phyloP scores from a whole-genome alignment of 2,797 vertebrate genomes.

The Capromys pilorides region DNA sequence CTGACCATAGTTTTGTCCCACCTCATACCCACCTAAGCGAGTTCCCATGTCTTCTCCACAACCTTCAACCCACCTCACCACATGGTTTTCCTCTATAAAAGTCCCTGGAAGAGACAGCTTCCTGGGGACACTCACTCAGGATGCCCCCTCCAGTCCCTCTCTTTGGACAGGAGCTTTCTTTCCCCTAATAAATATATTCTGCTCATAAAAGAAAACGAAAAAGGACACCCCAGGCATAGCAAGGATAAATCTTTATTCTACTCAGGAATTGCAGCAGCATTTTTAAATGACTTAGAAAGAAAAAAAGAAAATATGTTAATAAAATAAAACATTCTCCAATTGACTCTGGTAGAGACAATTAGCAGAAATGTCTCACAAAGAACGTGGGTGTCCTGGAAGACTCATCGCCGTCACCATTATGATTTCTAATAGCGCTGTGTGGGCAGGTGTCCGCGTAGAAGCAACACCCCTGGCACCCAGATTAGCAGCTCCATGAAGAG shows the following conservation, averaged over 20 bases:
- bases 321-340: slow-evolving; percentile 57
- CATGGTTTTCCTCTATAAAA: too few relatives aligned
- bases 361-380: slow-evolving; percentile 79
- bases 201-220: neutral
- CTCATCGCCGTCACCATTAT: slow-evolving; percentile 75
- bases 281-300: slow-evolving; percentile 31
- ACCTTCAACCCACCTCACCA: too few relatives aligned
- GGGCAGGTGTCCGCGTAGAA: slow-evolving; percentile 79
- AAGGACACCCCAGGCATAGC: neutral
- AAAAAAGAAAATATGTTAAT: neutral
- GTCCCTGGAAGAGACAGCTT: too few relatives aligned
- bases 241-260: slow-evolving; percentile 16
- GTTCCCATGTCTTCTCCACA: too few relatives aligned
- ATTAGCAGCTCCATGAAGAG: slow-evolving; percentile 73
- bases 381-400: slow-evolving; percentile 80
- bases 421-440: slow-evolving; percentile 81
- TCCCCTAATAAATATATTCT: too few relatives aligned
- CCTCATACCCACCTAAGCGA: too few relatives aligned
- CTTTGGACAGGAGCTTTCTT: too few relatives aligned
- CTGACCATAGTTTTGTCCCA: too few relatives aligned
- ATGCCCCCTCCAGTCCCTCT: too few relatives aligned
- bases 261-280: neutral
- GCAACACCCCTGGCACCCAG: slow-evolving; percentile 77
- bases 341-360: slow-evolving; percentile 71
- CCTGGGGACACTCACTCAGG: too few relatives aligned